These are phyloP conservation scores for Antedon mediterranea DNA, from an alignment of 53 echinoderm and acorn worm genomes.

Conservation along the genomic window DNA sequence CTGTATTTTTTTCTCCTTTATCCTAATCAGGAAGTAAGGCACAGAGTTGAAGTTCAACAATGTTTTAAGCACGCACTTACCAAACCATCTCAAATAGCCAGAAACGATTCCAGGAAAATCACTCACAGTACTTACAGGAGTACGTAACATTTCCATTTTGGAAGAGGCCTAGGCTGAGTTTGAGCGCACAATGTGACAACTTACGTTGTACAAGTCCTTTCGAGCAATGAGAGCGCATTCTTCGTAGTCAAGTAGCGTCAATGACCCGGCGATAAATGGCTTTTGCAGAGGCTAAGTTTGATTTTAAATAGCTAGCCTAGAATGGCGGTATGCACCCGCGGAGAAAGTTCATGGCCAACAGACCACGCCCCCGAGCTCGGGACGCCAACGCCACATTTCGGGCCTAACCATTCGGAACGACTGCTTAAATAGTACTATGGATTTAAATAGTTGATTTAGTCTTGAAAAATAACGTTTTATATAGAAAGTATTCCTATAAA, in stretches of 20 bases:
- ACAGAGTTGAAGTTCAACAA: background rate
- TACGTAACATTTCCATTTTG: background rate
- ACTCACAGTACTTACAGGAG: background rate
- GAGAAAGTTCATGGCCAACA: conserved; percentile 27
- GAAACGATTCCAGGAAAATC: background rate
- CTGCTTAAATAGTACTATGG: background rate
- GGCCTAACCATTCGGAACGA: background rate
- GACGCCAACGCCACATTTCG: conserved; percentile 4
- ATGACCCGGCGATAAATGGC: conserved; percentile 1
- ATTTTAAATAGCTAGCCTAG: background rate
- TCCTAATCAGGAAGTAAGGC: background rate
- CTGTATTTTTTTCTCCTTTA: background rate
- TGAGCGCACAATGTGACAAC: background rate
- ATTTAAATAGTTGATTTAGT: no score
- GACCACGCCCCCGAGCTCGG: conserved; percentile 30
- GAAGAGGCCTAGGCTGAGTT: background rate
- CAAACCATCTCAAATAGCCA: background rate
- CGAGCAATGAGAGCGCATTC: background rate
- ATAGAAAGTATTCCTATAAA: no score
- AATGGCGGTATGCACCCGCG: conserved; percentile 1
- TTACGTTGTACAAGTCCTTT: background rate
- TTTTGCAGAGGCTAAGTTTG: conserved; percentile 1
- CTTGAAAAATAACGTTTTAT: no score
- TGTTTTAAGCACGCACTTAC: background rate
- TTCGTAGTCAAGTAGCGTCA: background rate